Base-by-base conservation (phyloP, 1,140 invertebrate species). In the Pseudoatta argentina region DNA sequence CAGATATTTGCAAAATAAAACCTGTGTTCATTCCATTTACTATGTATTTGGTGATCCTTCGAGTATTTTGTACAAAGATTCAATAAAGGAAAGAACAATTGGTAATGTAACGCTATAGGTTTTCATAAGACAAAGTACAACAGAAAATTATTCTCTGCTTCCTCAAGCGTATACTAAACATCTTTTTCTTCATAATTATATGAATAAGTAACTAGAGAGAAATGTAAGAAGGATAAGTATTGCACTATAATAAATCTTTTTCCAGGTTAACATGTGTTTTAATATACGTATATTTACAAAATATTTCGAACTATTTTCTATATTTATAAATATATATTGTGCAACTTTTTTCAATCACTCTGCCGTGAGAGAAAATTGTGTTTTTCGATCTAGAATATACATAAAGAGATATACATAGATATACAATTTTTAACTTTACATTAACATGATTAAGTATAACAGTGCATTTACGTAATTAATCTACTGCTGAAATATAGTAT, bases 21-120 rank as follows among this genome's bases (percentile, higher is more conserved):
- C 82, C 89, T 92, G 88, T 92, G 91, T 93, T 94, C 90, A 93
- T 92, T 94, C 88, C 90, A 92, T 87, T 92, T 91, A 91, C 75
- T 87, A 90, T 82, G 24, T 89, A 91, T 89, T 91, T 91, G 61
- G 79, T 91, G 86, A 92, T 86, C 86, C 87, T 61, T 53, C 89
- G 30, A 86, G 57, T 86, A 91, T 92, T 93, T 92, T 93, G 81
- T 93, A 91, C 71, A 91, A 90, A 92, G 88, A 87, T 48, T 87
- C 88, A 85, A 86, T 86, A 66, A 88, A 73, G 34, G 12, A 81
- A 88, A 71, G 34, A 76, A 77, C 66, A 79, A 76, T 87, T 63
- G 55, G 75, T 75, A 71, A 86, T 79, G 77, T 87, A 91, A 91
- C 69, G 69, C 30, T 86, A 63, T 30, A 71, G 59, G 67, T 59